These are phyloP conservation scores for Melanerpes formicivorus DNA, from an alignment of 2,113 vertebrate species.

Conservation along the genomic window DNA sequence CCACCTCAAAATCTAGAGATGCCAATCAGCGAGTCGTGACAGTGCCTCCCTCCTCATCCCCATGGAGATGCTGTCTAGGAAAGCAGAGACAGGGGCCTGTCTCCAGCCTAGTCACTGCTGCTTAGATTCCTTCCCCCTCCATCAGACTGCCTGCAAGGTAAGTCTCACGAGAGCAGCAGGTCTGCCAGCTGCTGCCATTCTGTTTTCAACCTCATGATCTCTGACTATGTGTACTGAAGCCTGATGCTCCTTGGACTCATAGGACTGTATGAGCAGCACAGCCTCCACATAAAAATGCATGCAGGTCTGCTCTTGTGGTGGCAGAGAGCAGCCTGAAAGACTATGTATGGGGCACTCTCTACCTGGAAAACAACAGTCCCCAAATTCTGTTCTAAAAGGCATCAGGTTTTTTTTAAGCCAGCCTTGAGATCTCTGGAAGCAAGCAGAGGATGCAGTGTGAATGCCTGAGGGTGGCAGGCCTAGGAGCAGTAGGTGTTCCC, in stretches of 20 bases:
- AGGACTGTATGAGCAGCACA: not conserved
- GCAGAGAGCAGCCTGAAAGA: not conserved
- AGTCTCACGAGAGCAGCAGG: not conserved
- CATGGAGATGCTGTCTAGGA: not conserved
- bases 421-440: not conserved
- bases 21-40: not conserved
- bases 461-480: not conserved
- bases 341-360: not conserved
- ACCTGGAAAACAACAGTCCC: not conserved
- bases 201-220: constrained; percentile 1
- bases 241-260: not conserved
- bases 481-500: not conserved
- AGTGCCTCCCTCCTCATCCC: not conserved
- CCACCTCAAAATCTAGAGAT: constrained; percentile 12
- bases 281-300: not conserved
- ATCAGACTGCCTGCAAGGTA: not conserved
- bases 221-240: not conserved
- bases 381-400: not conserved
- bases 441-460: not conserved
- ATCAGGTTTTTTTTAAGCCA: not conserved
- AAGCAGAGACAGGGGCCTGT: not conserved
- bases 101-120: not conserved
- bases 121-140: not conserved
- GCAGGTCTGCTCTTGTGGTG: not conserved
- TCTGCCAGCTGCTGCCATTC: constrained; percentile 25